These are phyloP conservation scores for Centroberyx gerrardi DNA, from an alignment of 2,797 vertebrate species.

Conservation along the genomic window DNA sequence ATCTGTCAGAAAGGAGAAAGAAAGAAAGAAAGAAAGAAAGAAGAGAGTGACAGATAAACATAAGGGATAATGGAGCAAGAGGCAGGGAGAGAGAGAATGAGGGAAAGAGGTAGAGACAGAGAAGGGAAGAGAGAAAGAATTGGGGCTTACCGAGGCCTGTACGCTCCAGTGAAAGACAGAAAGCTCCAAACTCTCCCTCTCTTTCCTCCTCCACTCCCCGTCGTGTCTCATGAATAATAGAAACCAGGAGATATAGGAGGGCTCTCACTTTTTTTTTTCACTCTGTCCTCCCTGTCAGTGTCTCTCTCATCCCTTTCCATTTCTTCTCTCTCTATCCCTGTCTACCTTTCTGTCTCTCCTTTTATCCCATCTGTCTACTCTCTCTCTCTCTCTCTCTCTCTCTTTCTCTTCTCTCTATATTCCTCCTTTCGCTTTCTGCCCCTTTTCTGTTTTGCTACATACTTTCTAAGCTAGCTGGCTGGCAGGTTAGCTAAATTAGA, in stretches of 20 bases:
- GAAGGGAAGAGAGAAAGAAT: not conserved
- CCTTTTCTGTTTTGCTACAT: constrained; percentile 1
- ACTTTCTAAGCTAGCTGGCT: no score
- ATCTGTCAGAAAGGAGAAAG: not conserved
- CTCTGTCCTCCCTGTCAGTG: constrained; percentile 17
- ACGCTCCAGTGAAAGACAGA: constrained; percentile 23
- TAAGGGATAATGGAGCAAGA: no score
- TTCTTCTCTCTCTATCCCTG: constrained; percentile 6
- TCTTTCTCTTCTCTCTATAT: not conserved
- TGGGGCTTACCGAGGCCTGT: no score
- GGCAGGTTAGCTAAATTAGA: no score
- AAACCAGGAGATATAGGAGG: constrained; percentile 44
- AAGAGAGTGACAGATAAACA: not conserved
- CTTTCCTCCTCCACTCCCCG: constrained; percentile 46
- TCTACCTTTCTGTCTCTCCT: not conserved
- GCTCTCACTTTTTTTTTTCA: constrained; percentile 24
- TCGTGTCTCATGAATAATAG: constrained; percentile 73
- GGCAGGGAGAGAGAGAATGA: not conserved
- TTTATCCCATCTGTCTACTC: no score
- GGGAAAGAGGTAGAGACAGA: not conserved
- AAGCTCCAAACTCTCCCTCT: constrained; percentile 36
- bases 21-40: not conserved
- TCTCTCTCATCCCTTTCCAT: constrained; percentile 11
- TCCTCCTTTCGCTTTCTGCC: not conserved
- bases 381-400: not conserved